Evolutionary conservation across 2,113 vertebrate genomes (phyloP).

Genomic region (Nyctibius bracteatus): DNA sequence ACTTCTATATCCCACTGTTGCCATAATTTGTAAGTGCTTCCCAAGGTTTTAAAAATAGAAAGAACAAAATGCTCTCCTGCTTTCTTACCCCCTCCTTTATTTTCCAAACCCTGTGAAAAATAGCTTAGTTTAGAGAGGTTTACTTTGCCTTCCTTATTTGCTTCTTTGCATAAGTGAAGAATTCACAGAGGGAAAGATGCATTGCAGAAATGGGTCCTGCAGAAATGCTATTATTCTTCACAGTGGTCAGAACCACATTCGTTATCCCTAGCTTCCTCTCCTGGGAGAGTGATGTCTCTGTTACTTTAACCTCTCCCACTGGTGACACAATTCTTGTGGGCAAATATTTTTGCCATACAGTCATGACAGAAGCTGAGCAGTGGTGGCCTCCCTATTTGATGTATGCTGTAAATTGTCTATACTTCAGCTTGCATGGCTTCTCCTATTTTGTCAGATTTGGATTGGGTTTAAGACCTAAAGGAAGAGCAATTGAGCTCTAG

Average conservation of each 20-base stretch:
- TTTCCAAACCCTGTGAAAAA: slow-evolving; percentile 49
- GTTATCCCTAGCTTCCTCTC: not conserved
- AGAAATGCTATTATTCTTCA: not conserved
- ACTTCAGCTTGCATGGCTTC: not conserved
- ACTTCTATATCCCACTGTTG: not conserved
- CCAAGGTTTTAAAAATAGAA: slow-evolving; percentile 61
- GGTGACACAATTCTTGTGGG: not conserved
- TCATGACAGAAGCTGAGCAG: not conserved
- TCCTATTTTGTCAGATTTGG: not conserved
- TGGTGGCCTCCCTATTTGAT: not conserved
- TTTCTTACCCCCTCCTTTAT: slow-evolving; percentile 2
- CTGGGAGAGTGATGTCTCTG: not conserved
- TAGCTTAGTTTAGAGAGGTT: not conserved
- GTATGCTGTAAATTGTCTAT: not conserved
- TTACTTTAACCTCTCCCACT: not conserved
- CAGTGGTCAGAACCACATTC: not conserved
- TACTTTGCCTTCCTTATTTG: slow-evolving; percentile 25
- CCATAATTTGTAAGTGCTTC: not conserved
- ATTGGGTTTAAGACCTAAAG: not conserved
- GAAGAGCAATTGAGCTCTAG: not conserved
- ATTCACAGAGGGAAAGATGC: not conserved
- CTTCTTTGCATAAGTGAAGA: not conserved
- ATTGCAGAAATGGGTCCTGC: not conserved
- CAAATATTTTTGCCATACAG: not conserved
- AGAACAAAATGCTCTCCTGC: slow-evolving; percentile 25